Conservation (phyloP, 2,888 invertebrate species). For the Dryococelus australis region DNA sequence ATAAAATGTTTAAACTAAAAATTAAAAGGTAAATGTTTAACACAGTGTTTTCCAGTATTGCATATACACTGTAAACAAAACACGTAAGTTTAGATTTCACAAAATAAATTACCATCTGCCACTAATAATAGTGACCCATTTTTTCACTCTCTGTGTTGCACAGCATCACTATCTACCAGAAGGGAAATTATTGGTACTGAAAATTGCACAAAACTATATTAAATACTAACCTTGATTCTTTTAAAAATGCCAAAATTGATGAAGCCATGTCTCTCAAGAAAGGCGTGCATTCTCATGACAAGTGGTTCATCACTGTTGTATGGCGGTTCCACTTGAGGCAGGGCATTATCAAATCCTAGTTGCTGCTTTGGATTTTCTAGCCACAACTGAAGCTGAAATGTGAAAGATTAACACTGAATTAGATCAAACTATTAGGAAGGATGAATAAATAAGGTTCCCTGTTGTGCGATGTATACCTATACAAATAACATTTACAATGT, state of each 20-base stretch:
- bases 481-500: too few relatives aligned
- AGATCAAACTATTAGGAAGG: not conserved
- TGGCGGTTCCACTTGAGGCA: conserved; percentile 83
- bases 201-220: not conserved
- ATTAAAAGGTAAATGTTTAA: too few relatives aligned
- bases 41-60: too few relatives aligned
- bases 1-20: too few relatives aligned
- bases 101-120: not conserved
- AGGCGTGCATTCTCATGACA: conserved; percentile 85
- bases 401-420: too few relatives aligned
- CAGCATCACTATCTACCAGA: not conserved
- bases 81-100: too few relatives aligned
- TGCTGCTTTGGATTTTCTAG: conserved; percentile 94
- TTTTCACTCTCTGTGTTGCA: not conserved
- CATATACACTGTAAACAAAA: too few relatives aligned
- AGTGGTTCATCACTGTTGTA: conserved; percentile 91
- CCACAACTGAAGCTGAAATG: conserved; percentile 83
- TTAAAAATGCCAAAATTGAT: conserved; percentile 98
- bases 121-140: not conserved
- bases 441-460: too few relatives aligned
- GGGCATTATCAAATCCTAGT: conserved; percentile 79
- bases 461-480: too few relatives aligned
- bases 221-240: conserved; percentile 71
- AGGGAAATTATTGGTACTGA: not conserved
- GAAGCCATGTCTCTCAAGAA: conserved; percentile 93